Evolutionary conservation across 2,113 vertebrate genomes (phyloP), one percentile per base, ranked within the genome.

Genomic region (Brachyistius frenatus): DNA sequence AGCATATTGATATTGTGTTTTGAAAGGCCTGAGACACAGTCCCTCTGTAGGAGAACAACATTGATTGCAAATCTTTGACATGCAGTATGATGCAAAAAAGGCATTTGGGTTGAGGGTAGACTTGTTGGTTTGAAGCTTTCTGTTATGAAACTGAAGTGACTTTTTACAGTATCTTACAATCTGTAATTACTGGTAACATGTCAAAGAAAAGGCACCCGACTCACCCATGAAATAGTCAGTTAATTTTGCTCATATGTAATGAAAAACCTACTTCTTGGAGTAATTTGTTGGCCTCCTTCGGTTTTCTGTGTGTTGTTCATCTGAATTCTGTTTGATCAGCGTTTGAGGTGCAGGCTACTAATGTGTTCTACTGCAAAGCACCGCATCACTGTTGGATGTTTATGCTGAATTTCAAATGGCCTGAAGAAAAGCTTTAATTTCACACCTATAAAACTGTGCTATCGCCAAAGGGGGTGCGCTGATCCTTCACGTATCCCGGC

Each of bases 401-500:
- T 73, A 65, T 79, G 78, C 71, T 73, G 53, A 23, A 85, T 86
- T 82, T 81, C 3, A 79, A 70, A 76, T 73, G 46, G 70, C 76
- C 68, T n/a, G 13, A 57, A 77, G 80, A 81, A 80, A 70, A 61
- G 78, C 71, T 87, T 83, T 78, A 50, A 85, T 89, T 84, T 88
- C 83, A 83, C 85, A 78, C 61, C 32, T 73, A 57, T 78, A 65
- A 68, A 80, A 80, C 62, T 73, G 60, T 76, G 52, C 64, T 64
- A 66, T 73, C 52, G 33, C 66, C 71, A 56, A 32, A 35, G 50
- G 63, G 73, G 49, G n/a, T 57, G 37, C 13, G 4, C 60, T 31
- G 56, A 80, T 75, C 41, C 62, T 74, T 47, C 47, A 64, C 62
- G 10, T 60, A 44, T 63, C 76, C 49, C 50, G 74, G 53, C 60